Percentiles rank a stretch among this genome's conserved stretches.
Conservation (phyloP, 2,797 vertebrate species). For the Eulemur coronatus region DNA sequence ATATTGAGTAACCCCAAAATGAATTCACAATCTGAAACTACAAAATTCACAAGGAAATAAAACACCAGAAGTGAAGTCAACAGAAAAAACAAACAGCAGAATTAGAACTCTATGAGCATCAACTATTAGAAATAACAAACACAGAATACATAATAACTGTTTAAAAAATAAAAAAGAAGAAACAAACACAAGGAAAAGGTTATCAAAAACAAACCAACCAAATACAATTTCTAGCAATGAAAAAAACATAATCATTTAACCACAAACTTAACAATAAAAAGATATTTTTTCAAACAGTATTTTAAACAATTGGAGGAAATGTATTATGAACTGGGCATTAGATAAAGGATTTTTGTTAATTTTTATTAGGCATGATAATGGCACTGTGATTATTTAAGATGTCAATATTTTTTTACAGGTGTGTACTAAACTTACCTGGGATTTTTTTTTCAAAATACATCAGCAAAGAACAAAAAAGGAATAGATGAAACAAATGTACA, state of each 20-base stretch:
- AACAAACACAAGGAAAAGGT: neutral
- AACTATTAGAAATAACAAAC: constrained; percentile 13
- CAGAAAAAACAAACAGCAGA: constrained; percentile 20
- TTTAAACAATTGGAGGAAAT: constrained; percentile 1
- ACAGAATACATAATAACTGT: neutral
- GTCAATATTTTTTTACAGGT: neutral
- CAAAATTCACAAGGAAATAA: constrained; percentile 12
- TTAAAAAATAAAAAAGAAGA: neutral
- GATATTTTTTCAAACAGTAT: constrained; percentile 17
- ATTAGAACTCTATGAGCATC: neutral
- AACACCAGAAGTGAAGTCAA: neutral
- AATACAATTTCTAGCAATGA: constrained; percentile 26
- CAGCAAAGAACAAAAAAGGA: neutral
- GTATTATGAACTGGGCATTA: neutral
- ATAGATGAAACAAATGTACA: neutral
- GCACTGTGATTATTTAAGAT: constrained; percentile 17
- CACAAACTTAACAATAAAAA: constrained; percentile 41
- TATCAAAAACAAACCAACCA: constrained; percentile 15
- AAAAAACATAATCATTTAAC: constrained; percentile 16
- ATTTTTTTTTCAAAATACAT: constrained; percentile 28
- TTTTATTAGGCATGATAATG: constrained; percentile 32
- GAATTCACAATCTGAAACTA: constrained; percentile 32
- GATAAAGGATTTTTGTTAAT: neutral
- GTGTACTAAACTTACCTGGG: neutral
- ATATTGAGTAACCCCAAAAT: neutral